Percentiles rank a stretch among this genome's conserved stretches.
Evolutionary conservation across 2,113 vertebrate genomes (phyloP).

Genomic region (Rhinichthys klamathensis): DNA sequence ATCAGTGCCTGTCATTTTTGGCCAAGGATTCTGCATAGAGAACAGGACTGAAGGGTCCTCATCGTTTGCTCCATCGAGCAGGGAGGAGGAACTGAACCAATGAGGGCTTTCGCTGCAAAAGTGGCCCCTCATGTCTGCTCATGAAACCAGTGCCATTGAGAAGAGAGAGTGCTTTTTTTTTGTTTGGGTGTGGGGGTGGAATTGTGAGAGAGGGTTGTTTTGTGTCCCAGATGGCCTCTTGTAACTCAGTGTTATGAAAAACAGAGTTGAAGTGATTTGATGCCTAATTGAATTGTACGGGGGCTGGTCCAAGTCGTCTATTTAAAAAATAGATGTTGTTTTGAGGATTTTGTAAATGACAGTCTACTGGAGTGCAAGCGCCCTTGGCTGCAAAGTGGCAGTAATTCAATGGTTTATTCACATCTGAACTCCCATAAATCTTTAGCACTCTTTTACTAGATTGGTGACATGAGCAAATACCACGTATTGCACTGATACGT

Average conservation of each 20-base stretch:
- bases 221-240: conserved; percentile 46
- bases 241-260: conserved; percentile 34
- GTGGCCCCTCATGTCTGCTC: conserved; percentile 31
- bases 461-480: conserved; percentile 30
- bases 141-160: conserved; percentile 2
- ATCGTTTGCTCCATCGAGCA: neutral
- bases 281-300: conserved; percentile 49
- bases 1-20: conserved; percentile 41
- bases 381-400: conserved; percentile 6
- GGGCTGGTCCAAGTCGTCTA: neutral
- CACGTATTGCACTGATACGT: neutral
- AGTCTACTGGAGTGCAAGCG: conserved; percentile 15
- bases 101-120: conserved; percentile 4
- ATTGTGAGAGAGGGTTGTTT: conserved; percentile 28
- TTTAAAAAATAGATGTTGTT: conserved; percentile 29
- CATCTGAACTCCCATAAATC: conserved; percentile 18
- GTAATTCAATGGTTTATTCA: conserved; percentile 37
- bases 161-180: neutral
- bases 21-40: conserved; percentile 25
- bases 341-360: conserved; percentile 26
- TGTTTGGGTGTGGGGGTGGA: neutral
- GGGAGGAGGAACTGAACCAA: conserved; percentile 29
- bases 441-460: conserved; percentile 24
- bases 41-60: conserved; percentile 27
- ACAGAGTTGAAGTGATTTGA: conserved; percentile 45